phyloP scores from a whole-genome alignment of 2,888 invertebrate genomes.

The Pristionchus mayeri region DNA sequence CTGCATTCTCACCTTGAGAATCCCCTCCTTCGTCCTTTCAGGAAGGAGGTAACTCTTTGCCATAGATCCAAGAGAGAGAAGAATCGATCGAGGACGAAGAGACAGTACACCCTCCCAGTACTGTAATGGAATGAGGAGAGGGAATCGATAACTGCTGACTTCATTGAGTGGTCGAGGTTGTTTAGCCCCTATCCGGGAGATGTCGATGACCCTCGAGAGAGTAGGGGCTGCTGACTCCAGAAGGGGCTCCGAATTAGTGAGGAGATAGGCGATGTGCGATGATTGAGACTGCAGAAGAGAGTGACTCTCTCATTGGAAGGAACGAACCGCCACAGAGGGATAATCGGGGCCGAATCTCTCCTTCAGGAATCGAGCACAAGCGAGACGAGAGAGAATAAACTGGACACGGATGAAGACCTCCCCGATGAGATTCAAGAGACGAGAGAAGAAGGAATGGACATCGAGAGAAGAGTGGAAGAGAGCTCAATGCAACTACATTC shows the following conservation, averaged over 20 bases:
- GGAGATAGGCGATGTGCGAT: constrained; percentile 2
- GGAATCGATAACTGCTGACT: background rate
- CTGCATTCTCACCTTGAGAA: constrained; percentile 8
- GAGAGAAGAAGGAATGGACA: background rate
- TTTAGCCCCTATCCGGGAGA: background rate
- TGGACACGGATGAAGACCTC: background rate
- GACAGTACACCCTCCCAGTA: background rate
- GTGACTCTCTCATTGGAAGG: too few species aligned
- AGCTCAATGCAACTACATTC: too few species aligned
- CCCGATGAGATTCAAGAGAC: background rate
- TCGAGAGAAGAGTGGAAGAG: background rate
- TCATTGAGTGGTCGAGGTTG: background rate
- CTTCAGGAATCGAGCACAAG: background rate
- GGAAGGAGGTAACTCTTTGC: constrained; percentile 1
- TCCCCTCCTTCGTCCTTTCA: background rate
- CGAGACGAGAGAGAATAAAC: background rate
- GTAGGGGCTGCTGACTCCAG: constrained; percentile 7
- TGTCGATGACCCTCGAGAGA: background rate
- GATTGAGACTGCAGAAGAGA: background rate
- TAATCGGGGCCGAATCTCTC: constrained; percentile 8
- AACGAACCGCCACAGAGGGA: background rate
- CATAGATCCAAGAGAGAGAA: constrained; percentile 13
- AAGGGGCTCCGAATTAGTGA: constrained; percentile 29
- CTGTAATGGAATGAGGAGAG: background rate
- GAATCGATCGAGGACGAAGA: background rate